phyloP scores from a whole-genome alignment of 2,888 invertebrate species.

The Sclerodermus sp. region DNA sequence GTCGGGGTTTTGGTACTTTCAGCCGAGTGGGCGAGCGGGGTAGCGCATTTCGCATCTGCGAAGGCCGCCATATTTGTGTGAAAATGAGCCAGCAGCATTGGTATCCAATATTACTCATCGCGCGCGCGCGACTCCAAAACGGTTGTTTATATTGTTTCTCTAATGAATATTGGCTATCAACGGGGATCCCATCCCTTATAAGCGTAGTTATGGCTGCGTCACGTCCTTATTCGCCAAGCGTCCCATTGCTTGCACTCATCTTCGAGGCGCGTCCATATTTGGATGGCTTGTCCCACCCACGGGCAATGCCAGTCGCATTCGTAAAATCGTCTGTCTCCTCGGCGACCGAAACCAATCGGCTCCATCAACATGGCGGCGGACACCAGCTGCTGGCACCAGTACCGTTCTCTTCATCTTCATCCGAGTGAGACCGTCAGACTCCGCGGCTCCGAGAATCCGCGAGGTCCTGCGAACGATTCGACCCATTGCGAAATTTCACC shows the following conservation, averaged over 20 bases:
- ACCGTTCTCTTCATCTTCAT: neutral
- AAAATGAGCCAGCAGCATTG: too few species aligned
- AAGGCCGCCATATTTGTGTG: too few species aligned
- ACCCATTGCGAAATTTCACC: too few species aligned
- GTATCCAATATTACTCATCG: too few species aligned
- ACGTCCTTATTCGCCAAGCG: conserved; percentile 40
- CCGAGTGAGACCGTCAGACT: neutral
- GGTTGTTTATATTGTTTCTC: conserved; percentile 33
- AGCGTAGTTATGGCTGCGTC: conserved; percentile 34
- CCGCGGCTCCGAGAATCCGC: too few species aligned
- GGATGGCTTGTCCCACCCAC: conserved; percentile 40
- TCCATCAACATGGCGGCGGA: too few species aligned
- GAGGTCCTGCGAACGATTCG: too few species aligned
- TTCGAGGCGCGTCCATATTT: conserved; percentile 45
- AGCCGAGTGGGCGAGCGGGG: too few species aligned
- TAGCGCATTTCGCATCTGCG: too few species aligned
- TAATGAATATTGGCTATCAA: conserved; percentile 40
- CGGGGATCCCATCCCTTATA: conserved; percentile 32
- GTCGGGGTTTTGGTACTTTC: too few species aligned
- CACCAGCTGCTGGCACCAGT: too few species aligned
- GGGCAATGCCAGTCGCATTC: conserved; percentile 48
- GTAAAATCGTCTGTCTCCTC: conserved; percentile 37
- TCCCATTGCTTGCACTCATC: conserved; percentile 37
- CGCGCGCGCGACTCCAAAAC: neutral
- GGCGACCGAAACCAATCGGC: too few species aligned